Percentiles rank a stretch among this genome's conserved stretches.
phyloP scores from a whole-genome alignment of 2,888 invertebrate species.

The Hylaea fasciaria region DNA sequence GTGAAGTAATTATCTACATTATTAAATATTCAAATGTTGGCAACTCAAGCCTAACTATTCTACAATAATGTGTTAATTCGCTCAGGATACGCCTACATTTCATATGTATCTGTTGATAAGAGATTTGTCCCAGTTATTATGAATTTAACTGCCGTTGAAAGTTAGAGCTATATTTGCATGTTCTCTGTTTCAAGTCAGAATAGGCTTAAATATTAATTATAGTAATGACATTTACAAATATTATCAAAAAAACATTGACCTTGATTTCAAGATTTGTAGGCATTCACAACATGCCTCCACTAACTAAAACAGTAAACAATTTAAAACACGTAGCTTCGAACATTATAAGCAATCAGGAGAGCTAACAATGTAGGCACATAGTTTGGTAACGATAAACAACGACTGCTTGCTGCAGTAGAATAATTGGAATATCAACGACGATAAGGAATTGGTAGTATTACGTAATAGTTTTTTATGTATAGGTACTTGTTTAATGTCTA shows the following conservation, averaged over 20 bases:
- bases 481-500: background rate
- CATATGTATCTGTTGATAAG: background rate
- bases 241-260: background rate
- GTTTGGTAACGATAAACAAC: constrained; percentile 27
- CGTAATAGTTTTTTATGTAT: no score
- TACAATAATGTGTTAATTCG: no score
- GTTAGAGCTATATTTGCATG: no score
- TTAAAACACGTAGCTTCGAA: background rate
- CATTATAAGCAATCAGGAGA: constrained; percentile 6
- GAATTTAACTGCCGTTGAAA: no score
- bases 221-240: no score
- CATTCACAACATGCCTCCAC: background rate
- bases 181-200: no score
- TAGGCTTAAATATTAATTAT: no score
- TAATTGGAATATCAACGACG: constrained; percentile 35
- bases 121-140: constrained; percentile 2
- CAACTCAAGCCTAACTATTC: background rate
- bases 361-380: constrained; percentile 22
- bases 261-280: background rate
- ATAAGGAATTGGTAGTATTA: constrained; percentile 27
- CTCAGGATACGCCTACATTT: background rate
- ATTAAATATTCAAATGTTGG: no score
- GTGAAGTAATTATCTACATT: no score
- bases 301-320: background rate
- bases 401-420: constrained; percentile 14